phyloP scores from a whole-genome alignment of 2,797 vertebrate species.

The Sebastes hubbsi region DNA sequence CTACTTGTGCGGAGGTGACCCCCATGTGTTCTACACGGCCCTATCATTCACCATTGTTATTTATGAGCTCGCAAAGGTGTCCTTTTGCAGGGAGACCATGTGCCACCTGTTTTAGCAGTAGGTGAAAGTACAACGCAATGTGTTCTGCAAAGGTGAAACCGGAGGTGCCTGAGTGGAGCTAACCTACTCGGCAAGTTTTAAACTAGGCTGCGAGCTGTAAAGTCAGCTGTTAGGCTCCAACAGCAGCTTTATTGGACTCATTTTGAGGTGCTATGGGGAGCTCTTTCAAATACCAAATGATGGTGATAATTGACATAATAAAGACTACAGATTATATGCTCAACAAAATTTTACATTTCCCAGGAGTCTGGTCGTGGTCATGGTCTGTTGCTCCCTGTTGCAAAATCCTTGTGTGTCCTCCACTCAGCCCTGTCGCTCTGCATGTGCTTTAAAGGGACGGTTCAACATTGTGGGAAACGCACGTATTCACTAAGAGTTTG shows the following conservation, averaged over 20 bases:
- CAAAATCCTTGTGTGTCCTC: not conserved
- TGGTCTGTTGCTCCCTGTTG: not conserved
- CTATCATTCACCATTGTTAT: conserved; percentile 74
- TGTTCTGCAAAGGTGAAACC: conserved; percentile 49
- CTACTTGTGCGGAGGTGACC: conserved; percentile 80
- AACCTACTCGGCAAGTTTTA: conserved; percentile 33
- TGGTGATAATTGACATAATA: not conserved
- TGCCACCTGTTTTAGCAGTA: conserved; percentile 70
- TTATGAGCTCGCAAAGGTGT: conserved; percentile 77
- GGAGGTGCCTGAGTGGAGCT: not conserved
- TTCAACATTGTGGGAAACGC: not conserved
- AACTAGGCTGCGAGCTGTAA: conserved; percentile 31
- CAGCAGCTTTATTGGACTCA: not conserved
- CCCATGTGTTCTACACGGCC: conserved; percentile 72
- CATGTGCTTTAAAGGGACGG: not conserved
- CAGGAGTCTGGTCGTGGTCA: not conserved
- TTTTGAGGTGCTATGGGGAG: not conserved
- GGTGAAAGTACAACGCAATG: conserved; percentile 38
- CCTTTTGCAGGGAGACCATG: conserved; percentile 56
- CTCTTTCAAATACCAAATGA: not conserved
- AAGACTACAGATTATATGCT: not conserved
- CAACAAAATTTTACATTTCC: not conserved
- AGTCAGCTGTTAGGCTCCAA: not conserved
- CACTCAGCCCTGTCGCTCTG: not conserved
- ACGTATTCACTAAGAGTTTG: not conserved